Percentiles rank a stretch among this genome's conserved stretches.
These are phyloP conservation scores for Lymantria dispar DNA, from an alignment of 2,888 invertebrate species.

Conservation along the genomic window DNA sequence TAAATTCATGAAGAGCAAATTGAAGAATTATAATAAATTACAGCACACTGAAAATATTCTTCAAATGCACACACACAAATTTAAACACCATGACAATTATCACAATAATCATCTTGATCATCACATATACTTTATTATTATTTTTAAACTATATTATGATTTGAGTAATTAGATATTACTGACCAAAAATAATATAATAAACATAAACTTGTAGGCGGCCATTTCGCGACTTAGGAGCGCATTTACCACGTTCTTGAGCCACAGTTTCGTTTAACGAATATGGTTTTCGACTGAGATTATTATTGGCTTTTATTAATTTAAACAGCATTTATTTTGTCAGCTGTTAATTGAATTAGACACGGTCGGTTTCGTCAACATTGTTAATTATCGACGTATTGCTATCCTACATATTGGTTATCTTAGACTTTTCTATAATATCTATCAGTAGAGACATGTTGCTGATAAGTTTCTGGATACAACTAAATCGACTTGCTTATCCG, in stretches of 20 bases:
- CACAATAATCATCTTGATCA: not conserved
- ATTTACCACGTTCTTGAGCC: not conserved
- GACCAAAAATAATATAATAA: conserved; percentile 4
- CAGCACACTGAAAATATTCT: no score
- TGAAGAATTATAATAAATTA: no score
- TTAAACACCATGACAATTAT: no score
- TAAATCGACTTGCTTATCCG: no score
- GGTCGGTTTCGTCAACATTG: conserved; percentile 3
- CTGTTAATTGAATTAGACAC: conserved; percentile 22
- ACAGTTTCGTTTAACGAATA: not conserved
- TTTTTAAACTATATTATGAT: no score
- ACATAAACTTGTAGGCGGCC: not conserved
- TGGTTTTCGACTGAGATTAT: not conserved
- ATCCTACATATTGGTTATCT: not conserved
- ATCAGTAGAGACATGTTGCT: no score
- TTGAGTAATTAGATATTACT: conserved; percentile 2
- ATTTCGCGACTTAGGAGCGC: conserved; percentile 3
- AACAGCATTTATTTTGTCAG: conserved; percentile 22
- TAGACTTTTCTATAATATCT: no score
- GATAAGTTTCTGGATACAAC: no score
- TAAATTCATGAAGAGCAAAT: no score
- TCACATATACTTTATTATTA: not conserved
- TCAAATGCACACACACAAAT: not conserved
- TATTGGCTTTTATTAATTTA: conserved; percentile 9
- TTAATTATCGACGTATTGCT: not conserved